Evolutionary conservation across 1,140 invertebrate species (phyloP), one percentile per base, ranked within the genome.

Genomic region (Bathynomus jamesi): DNA sequence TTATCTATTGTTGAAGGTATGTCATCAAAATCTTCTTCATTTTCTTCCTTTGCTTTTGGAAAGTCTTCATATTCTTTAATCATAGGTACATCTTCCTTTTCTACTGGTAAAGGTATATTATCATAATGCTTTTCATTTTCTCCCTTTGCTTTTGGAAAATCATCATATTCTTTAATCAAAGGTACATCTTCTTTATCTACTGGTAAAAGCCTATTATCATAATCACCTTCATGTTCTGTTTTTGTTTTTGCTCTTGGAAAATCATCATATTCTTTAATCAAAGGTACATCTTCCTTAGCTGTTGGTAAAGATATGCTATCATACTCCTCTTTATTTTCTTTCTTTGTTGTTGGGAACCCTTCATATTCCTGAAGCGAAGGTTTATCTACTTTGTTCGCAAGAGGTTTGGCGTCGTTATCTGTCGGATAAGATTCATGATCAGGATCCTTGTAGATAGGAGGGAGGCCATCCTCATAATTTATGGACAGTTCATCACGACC

Each of bases 251-350:
- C 40, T 53, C 21, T 53, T 53, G 40, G 40, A 3, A 53, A 21
- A 53, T 53, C 40, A 53, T 53, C 40, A 53, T 53, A 53, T 53
- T 53, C 40, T 53, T 53, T 53, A 53, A 53, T 53, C 21, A 53
- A 11, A 5, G 40, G 40, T 53, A 11, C 11, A 53, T 53, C 40
- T 53, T 53, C 40, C 5, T 21, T 53, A 17, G 13, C 40, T 11
- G 21, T 53, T 17, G 40, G 40, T 5, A 2, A 11, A 21, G 13
- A 53, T 53, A 53, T 21, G 21, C n/a, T n/a, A n/a, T 53, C 13
- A 3, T 53, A 3, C 2, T 53, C 5, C 21, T 3, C 40, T 53
- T 2, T 1, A 11, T 53, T 53, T 5, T 53, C 40, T 53, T n/a
- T n/a, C n/a, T n/a, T n/a, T n/a, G n/a, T n/a, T n/a, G n/a, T n/a